These are phyloP conservation scores for Baronia brevicornis DNA, from an alignment of 2,888 invertebrate species.

Conservation along the genomic window DNA sequence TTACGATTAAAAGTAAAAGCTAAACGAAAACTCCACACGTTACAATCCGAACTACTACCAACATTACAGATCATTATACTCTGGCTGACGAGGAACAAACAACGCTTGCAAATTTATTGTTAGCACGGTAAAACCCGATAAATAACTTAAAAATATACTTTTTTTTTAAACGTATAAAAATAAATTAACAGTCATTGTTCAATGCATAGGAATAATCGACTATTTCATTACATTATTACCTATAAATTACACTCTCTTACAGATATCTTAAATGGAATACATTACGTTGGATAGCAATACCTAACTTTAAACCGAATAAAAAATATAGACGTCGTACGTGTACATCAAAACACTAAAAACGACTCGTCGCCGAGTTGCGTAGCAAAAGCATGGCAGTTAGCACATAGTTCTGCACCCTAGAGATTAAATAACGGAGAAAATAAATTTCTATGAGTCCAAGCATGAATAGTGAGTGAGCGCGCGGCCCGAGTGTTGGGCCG, in stretches of 20 bases:
- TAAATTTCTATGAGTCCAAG: slow-evolving; percentile 55
- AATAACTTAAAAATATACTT: slow-evolving; percentile 64
- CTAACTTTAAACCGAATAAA: slow-evolving; percentile 49
- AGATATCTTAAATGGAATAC: slow-evolving; percentile 68
- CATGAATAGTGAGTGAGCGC: slow-evolving; percentile 28
- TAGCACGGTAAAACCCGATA: slow-evolving; percentile 57
- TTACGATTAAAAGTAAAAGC: slow-evolving; percentile 34
- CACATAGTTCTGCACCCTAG: slow-evolving; percentile 70
- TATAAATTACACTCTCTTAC: slow-evolving; percentile 64
- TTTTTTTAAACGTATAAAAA: slow-evolving; percentile 50
- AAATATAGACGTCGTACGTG: slow-evolving; percentile 36
- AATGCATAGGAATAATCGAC: slow-evolving; percentile 60
- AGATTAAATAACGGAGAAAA: slow-evolving; percentile 56
- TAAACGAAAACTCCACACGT: slow-evolving; percentile 50
- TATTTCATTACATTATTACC: slow-evolving; percentile 55
- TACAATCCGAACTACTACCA: slow-evolving; percentile 43
- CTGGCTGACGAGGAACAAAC: slow-evolving; percentile 37
- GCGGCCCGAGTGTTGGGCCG: slow-evolving; percentile 24
- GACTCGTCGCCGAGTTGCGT: slow-evolving; percentile 61
- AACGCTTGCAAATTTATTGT: slow-evolving; percentile 41
- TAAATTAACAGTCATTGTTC: slow-evolving; percentile 73
- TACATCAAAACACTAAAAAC: slow-evolving; percentile 44
- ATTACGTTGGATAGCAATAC: slow-evolving; percentile 58
- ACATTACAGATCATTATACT: slow-evolving; percentile 60
- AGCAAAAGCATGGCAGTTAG: slow-evolving; percentile 70